phyloP scores from a whole-genome alignment of 2,888 invertebrate species.

The Beris morrisii region DNA sequence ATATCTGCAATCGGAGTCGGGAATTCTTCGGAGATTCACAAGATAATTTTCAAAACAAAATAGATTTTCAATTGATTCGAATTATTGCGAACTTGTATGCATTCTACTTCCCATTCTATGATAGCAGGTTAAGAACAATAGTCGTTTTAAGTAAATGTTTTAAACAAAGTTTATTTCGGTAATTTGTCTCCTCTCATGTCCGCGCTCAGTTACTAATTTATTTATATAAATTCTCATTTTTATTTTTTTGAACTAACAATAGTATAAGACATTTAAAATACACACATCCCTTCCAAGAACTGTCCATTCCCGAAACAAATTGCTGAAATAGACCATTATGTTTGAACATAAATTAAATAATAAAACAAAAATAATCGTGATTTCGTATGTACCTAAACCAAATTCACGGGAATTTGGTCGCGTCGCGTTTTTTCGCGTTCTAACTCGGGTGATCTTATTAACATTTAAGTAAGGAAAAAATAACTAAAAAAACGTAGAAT shows the following conservation, averaged over 20 bases:
- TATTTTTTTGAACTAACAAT: constrained; percentile 10
- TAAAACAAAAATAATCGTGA: constrained; percentile 51
- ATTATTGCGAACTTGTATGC: constrained; percentile 5
- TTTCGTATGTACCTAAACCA: constrained; percentile 59
- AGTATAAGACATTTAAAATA: constrained; percentile 27
- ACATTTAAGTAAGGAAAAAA: constrained; percentile 40
- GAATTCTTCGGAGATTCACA: too few relatives aligned
- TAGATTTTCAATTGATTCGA: constrained; percentile 1
- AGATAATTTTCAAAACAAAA: too few relatives aligned
- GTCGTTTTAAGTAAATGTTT: constrained; percentile 27
- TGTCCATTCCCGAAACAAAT: too few relatives aligned
- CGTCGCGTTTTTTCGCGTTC: constrained; percentile 54
- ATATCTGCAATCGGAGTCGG: too few relatives aligned
- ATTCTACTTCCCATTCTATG: constrained; percentile 24
- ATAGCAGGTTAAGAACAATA: constrained; percentile 37
- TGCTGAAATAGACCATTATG: too few relatives aligned
- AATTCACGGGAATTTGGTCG: constrained; percentile 58
- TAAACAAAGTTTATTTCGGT: constrained; percentile 19
- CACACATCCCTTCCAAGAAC: constrained; percentile 24
- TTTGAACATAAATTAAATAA: constrained; percentile 27
- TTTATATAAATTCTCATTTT: neutral
- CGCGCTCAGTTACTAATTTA: too few relatives aligned
- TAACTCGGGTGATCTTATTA: constrained; percentile 56
- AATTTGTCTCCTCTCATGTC: constrained; percentile 17
- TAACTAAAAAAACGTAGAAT: constrained; percentile 8